Evolutionary conservation across 1,140 invertebrate species (phyloP), one percentile per base, ranked within the genome.

Genomic region (Caenorhabditis briggsae): DNA sequence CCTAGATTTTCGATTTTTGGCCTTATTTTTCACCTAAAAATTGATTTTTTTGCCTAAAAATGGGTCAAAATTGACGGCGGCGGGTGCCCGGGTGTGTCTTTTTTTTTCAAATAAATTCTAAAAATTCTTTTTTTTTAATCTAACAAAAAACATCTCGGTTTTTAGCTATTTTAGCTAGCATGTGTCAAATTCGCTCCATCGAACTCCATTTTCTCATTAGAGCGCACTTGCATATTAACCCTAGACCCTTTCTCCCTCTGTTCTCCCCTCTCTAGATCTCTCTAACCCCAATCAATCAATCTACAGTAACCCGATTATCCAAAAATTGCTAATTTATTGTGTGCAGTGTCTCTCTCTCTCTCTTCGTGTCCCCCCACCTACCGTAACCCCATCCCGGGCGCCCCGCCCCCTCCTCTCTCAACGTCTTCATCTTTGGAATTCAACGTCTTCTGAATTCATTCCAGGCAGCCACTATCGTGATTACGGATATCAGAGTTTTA

Each of bases 401-500:
- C 70, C 70, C 46, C 46, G 70, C 70, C 70, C 70, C 46, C 56
- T n/a, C 1, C 14, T n/a, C 16, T 58, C 2, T 58, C 56, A 2
- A n/a, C 56, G 16, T 58, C 56, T n/a, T 58, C n/a, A 58, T 20
- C 16, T 6, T n/a, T 6, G n/a, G n/a, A n/a, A n/a, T 12, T 78
- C 70, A 11, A 33, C 70, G 20, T 20, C 70, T 33, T n/a, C 43
- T 53, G 12, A 82, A 20, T 12, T 14, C n/a, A 7, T 58, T 83
- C 58, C 82, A 83, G 58, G 53, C 82, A 61, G 58, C 78, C 78
- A 82, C 78, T 55, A 82, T 50, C 86, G 87, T 82, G 65, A 86
- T 53, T 89, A 89, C 58, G 88, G 88, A 56, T 89, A 88, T 46
- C 88, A 89, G 64, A 88, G 87, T 85, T 88, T 89, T 83, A 88